These are phyloP conservation scores for Zonotrichia leucophrys DNA, from an alignment of 2,113 vertebrate species.

Conservation along the genomic window DNA sequence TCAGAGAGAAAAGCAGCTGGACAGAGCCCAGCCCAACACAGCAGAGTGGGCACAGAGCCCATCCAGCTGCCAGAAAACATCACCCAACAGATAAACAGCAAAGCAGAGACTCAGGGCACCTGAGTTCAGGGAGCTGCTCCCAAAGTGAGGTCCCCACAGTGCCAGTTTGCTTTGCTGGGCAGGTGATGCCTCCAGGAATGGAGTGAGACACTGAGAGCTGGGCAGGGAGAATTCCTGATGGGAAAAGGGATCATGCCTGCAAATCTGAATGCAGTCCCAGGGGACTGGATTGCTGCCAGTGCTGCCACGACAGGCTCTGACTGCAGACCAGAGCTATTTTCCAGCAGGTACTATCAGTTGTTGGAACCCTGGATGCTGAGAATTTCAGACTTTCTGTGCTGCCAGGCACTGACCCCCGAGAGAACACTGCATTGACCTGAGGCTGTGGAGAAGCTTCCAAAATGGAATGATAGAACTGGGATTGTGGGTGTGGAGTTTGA, in stretches of 20 bases:
- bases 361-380: background rate
- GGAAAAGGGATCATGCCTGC: background rate
- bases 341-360: background rate
- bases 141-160: background rate
- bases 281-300: background rate
- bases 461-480: background rate
- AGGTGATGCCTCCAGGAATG: fast-evolving
- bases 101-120: background rate
- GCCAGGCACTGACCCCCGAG: background rate
- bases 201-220: background rate
- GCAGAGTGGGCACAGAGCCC: background rate
- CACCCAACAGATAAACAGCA: background rate
- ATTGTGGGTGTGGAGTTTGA: background rate
- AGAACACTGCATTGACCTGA: background rate
- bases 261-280: background rate
- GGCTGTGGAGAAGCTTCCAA: background rate
- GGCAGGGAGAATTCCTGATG: background rate
- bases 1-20: background rate
- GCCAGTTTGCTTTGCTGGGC: background rate
- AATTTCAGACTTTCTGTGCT: no score
- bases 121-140: background rate
- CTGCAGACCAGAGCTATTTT: background rate
- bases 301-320: background rate
- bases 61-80: background rate
- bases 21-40: background rate